Percentiles rank a stretch among this genome's conserved stretches.
Evolutionary conservation across 2,797 vertebrate species (phyloP).

Genomic region (Sarcoramphus papa): DNA sequence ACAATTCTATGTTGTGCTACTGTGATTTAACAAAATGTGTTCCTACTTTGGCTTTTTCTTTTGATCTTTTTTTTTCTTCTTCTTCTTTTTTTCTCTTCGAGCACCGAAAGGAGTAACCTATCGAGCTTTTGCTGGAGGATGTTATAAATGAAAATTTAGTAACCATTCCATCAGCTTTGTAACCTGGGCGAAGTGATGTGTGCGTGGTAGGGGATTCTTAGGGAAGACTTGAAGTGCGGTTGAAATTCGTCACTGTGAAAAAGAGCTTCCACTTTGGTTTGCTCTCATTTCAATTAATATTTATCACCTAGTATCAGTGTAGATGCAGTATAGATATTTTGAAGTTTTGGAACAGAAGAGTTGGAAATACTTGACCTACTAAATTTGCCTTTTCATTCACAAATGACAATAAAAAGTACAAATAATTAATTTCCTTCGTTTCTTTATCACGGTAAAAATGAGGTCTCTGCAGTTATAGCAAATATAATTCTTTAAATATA

Average conservation of each 20-base stretch:
- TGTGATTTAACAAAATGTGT: conserved; percentile 25
- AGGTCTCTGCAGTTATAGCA: background rate
- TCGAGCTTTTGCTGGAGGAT: conserved; percentile 99
- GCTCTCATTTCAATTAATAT: background rate
- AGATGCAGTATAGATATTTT: background rate
- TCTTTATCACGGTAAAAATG: background rate
- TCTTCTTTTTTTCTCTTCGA: conserved; percentile 73
- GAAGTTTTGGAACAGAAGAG: background rate
- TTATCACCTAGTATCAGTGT: background rate
- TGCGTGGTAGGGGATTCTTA: conserved; percentile 68
- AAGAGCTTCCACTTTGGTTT: background rate
- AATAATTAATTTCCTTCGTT: background rate
- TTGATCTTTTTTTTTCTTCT: conserved; percentile 8
- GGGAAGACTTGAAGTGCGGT: background rate
- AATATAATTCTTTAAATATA: background rate
- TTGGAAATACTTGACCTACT: background rate
- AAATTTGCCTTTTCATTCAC: background rate
- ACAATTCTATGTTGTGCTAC: background rate
- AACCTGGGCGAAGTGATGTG: conserved; percentile 92
- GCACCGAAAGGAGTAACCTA: conserved; percentile 99
- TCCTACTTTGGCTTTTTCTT: conserved; percentile 67
- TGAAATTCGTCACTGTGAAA: background rate
- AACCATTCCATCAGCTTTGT: conserved; percentile 95
- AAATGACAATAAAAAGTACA: background rate
- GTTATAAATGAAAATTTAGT: conserved; percentile 99